Conservation (phyloP, 2,888 invertebrate genomes). For the Neoaliturus tenellus region DNA sequence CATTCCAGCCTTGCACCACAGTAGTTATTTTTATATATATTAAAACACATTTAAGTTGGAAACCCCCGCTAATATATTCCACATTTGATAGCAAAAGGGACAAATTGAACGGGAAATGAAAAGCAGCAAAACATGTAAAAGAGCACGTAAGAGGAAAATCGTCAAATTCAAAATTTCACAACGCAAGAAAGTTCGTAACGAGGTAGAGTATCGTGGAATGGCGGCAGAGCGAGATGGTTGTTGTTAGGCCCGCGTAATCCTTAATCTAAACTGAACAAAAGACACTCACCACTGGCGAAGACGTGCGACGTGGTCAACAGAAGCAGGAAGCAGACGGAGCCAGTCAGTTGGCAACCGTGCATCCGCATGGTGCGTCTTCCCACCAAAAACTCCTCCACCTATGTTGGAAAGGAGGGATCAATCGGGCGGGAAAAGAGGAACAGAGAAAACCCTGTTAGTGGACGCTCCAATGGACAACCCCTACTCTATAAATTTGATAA, state of each 20-base stretch:
- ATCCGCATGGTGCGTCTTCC: constrained; percentile 50
- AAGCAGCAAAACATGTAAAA: too few species aligned
- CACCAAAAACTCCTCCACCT: constrained; percentile 22
- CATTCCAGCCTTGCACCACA: too few species aligned
- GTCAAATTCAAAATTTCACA: too few species aligned
- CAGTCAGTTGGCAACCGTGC: constrained; percentile 49
- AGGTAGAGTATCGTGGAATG: too few species aligned
- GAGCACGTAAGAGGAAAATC: too few species aligned
- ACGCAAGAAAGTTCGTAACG: too few species aligned
- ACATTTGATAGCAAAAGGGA: too few species aligned
- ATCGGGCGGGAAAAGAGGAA: constrained; percentile 6
- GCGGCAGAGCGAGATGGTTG: background rate
- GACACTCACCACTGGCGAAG: constrained; percentile 51
- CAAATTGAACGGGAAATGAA: too few species aligned
- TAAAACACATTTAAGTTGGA: too few species aligned
- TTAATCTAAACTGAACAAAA: constrained; percentile 31
- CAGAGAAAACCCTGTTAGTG: constrained; percentile 39
- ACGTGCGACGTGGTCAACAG: constrained; percentile 51
- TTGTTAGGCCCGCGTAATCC: background rate
- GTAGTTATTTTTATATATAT: too few species aligned
- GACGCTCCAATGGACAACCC: background rate
- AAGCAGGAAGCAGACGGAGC: constrained; percentile 16
- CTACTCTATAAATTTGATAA: background rate
- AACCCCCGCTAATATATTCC: too few species aligned
- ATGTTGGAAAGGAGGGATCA: constrained; percentile 25